Conservation (phyloP, 1,140 invertebrate species). For the Acyrthosiphon pisum region DNA sequence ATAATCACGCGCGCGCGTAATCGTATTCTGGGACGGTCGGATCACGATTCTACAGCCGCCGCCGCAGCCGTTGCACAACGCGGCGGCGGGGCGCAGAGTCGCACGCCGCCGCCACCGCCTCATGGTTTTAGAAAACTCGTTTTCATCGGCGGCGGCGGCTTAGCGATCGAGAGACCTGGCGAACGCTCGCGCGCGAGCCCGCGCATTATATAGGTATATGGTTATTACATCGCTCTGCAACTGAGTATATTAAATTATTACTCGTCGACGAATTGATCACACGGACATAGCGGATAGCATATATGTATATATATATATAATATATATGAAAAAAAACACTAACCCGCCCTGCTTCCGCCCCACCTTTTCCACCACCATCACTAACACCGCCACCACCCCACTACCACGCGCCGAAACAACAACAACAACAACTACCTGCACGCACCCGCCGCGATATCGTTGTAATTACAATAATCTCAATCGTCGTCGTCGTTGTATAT, state of each 20-base stretch:
- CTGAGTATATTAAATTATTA: background rate
- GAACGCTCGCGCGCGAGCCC: background rate
- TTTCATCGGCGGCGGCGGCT: slow-evolving; percentile 9
- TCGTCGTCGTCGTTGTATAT: background rate
- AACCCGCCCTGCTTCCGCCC: background rate
- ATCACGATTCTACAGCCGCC: slow-evolving; percentile 20
- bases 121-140: slow-evolving; percentile 45
- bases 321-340: background rate
- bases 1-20: slow-evolving; percentile 38
- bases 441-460: slow-evolving; percentile 42
- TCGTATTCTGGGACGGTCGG: slow-evolving; percentile 48
- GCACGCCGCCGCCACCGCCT: slow-evolving; percentile 8
- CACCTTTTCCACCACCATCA: background rate
- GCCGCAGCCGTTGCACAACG: background rate
- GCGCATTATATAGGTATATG: background rate
- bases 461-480: slow-evolving; percentile 46
- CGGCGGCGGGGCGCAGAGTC: background rate
- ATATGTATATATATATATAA: background rate
- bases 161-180: background rate
- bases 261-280: slow-evolving; percentile 44
- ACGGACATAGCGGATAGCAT: background rate
- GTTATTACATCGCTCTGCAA: background rate
- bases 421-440: slow-evolving; percentile 41
- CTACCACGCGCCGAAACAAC: background rate
- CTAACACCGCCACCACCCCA: background rate